Evolutionary conservation across 2,888 invertebrate genomes (phyloP).

Genomic region (Chaitophorus viminalis): DNA sequence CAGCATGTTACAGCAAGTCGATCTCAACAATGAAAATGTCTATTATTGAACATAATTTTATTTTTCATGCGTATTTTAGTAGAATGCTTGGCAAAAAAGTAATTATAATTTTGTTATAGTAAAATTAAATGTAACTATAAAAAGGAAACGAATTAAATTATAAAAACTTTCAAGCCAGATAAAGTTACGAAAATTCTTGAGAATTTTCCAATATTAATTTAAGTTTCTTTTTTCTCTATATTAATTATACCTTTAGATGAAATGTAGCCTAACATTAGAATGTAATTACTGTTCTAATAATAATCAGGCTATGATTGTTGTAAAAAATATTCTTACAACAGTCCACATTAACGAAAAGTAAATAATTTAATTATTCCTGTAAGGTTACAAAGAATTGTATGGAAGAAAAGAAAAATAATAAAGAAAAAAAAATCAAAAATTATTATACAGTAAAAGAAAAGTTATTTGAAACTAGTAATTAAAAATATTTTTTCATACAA

Average conservation of each 20-base stretch:
- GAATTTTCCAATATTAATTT: too few species aligned
- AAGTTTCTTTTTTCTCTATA: neutral
- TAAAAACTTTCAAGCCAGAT: neutral
- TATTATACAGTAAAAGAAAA: neutral
- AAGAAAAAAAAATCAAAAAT: neutral
- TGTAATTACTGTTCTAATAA: neutral
- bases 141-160: neutral
- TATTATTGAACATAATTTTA: neutral
- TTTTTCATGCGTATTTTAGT: neutral
- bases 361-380: neutral
- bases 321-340: neutral
- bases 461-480: neutral
- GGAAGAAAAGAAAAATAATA: neutral
- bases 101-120: too few species aligned
- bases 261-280: neutral
- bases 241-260: neutral
- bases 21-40: neutral
- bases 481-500: neutral
- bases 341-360: neutral
- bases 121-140: neutral
- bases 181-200: neutral
- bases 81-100: neutral
- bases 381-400: neutral
- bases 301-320: neutral
- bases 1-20: neutral